Base-by-base conservation (phyloP, 23 tunicate genomes). In the Ascidia mentula region DNA sequence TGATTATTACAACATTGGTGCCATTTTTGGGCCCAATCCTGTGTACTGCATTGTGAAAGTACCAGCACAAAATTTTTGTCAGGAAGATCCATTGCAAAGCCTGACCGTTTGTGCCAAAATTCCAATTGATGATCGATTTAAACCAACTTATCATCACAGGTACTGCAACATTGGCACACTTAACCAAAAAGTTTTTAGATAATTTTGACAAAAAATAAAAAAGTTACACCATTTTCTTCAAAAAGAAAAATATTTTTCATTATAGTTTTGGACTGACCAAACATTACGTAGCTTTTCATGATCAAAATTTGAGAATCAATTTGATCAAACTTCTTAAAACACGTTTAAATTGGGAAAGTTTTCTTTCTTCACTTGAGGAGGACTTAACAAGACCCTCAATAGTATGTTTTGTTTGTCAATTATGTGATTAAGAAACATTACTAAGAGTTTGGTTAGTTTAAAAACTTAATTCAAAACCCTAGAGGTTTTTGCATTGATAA, bases 71-170 rank as follows among this genome's bases (percentile, higher is more conserved):
- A 71, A 71, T 3, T 33, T 71, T 34, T 22, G 3, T 3, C 2
- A 34, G 1, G 39, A 3, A 4, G 74, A 71, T 36, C 74, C 74
- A 71, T 28, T 71, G 74, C 38, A 71, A 22, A 1, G 13, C 12
- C 30, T 71, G 74, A 36, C 31, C 31, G 34, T 71, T 71, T 30
- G 18, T 34, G 17, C 74, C 35, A 71, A 71, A 71, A 34, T 71
- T 20, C 74, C 74, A 3, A 22, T 34, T 7, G 13, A 34, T 53
- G 65, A 53, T 1, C 6, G 18, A 71, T 33, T 34, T 34, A 9
- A 18, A 34, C 39, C 74, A 71, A 71, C 39, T 20, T 71, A 71
- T 71, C 35, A 7, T 36, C 74, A 71, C 74, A 71, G 74, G 74
- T 71, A 4, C 17, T 20, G 34, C 4, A 34, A 71, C 13, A 71